Conservation (phyloP, 1,140 invertebrate genomes). For the Drosophila auraria region DNA sequence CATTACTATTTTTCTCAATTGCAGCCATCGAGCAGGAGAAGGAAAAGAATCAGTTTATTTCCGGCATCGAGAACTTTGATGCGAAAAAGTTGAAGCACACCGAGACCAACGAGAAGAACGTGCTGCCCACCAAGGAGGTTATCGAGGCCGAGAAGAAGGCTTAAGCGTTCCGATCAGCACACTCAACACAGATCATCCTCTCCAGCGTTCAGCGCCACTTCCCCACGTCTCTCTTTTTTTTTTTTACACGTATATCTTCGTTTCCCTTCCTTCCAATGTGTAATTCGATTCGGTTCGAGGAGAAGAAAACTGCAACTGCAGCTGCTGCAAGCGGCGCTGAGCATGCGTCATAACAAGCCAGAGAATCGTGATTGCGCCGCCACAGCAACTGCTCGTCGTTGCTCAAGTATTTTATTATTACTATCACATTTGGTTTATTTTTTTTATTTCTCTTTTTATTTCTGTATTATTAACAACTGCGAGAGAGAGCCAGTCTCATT, state of each 20-base stretch:
- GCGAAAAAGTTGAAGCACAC: constrained; percentile 93
- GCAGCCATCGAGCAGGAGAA: constrained; percentile 95
- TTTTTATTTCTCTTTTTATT: constrained; percentile 31
- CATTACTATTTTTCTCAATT: constrained; percentile 57
- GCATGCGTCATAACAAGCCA: constrained; percentile 10
- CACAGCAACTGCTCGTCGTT: constrained; percentile 12
- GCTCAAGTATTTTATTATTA: constrained; percentile 45
- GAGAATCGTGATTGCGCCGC: constrained; percentile 29
- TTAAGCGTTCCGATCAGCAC: constrained; percentile 75
- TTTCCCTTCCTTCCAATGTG: not conserved
- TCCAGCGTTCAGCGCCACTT: constrained; percentile 7
- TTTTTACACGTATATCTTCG: not conserved
- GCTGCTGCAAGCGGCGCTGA: constrained; percentile 6
- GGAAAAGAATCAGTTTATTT: constrained; percentile 93
- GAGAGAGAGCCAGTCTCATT: constrained; percentile 42
- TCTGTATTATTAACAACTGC: constrained; percentile 44
- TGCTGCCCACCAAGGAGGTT: constrained; percentile 93
- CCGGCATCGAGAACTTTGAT: constrained; percentile 95
- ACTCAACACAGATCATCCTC: constrained; percentile 2
- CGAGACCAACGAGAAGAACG: constrained; percentile 95
- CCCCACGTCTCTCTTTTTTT: constrained; percentile 9
- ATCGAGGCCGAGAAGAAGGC: constrained; percentile 90
- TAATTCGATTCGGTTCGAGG: constrained; percentile 8
- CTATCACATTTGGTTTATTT: constrained; percentile 33
- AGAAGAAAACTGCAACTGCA: constrained; percentile 9